Base-by-base conservation (phyloP, 2,888 invertebrate genomes). In the Hypercompe scribonia region DNA sequence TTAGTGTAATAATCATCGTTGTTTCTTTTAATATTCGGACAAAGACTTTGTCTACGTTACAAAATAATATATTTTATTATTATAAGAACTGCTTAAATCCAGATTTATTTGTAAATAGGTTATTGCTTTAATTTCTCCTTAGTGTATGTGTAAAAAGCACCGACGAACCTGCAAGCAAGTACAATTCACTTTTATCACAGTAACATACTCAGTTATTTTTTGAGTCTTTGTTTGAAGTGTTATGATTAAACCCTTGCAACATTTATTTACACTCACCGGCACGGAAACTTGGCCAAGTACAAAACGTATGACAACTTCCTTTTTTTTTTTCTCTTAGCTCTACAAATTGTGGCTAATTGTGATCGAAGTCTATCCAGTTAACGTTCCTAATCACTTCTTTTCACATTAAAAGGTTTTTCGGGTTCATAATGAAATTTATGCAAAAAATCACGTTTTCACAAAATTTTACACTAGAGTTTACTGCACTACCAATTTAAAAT, bases 221-320 rank as follows among this genome's bases (percentile, higher is more conserved):
- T 81, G 81, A 86, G 87, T 85, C 84, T 1, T 84, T 89, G 89
- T 89, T 85, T 88, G 78, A 83, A 89, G 88, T 88, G 90, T 89
- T 89, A 87, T 88, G 85, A 84, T 86, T 87, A 83, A 87, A 86
- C 86, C 85, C 28, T 73, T 76, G 71, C 85, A 79, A 87, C n/a
- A n/a, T n/a, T n/a, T n/a, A n/a, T n/a, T n/a, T n/a, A n/a, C n/a
- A n/a, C n/a, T n/a, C n/a, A n/a, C n/a, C n/a, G n/a, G n/a, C n/a
- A n/a, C n/a, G n/a, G n/a, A n/a, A n/a, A n/a, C n/a, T n/a, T n/a
- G n/a, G n/a, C n/a, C n/a, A n/a, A n/a, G n/a, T n/a, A n/a, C n/a
- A n/a, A n/a, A n/a, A n/a, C n/a, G n/a, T n/a, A n/a, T n/a, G n/a
- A n/a, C n/a, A n/a, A n/a, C n/a, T n/a, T n/a, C n/a, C n/a, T n/a